phyloP scores from a whole-genome alignment of 2,888 invertebrate species.

The Tetropium fuscum region DNA sequence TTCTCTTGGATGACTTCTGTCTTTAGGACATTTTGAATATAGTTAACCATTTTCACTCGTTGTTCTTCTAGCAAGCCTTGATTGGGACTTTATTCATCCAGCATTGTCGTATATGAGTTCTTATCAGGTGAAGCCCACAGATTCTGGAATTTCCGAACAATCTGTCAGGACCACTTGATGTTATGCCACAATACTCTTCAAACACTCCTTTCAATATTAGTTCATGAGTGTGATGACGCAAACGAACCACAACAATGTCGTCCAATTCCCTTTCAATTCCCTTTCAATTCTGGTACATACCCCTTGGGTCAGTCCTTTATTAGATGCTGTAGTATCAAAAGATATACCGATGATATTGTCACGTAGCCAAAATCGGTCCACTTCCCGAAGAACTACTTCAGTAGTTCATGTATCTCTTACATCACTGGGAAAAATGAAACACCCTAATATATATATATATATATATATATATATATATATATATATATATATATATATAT shows the following conservation, averaged over 20 bases:
- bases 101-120: neutral
- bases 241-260: neutral
- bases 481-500: too few relatives aligned
- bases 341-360: neutral
- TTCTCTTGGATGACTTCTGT: neutral
- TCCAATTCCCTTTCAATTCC: too few relatives aligned
- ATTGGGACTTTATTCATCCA: neutral
- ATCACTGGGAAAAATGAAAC: too few relatives aligned
- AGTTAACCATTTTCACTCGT: neutral
- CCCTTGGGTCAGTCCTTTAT: neutral
- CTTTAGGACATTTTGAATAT: neutral
- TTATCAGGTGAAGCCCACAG: neutral
- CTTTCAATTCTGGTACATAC: neutral
- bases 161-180: conserved; percentile 1
- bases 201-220: neutral
- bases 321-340: conserved; percentile 2
- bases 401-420: too few relatives aligned
- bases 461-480: too few relatives aligned
- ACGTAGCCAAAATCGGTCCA: neutral
- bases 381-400: neutral
- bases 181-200: neutral
- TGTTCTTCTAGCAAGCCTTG: neutral
- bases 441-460: too few relatives aligned
- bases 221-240: neutral
- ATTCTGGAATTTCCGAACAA: neutral